Conservation (phyloP, 1,140 invertebrate species). For the Drosophila aff. region DNA sequence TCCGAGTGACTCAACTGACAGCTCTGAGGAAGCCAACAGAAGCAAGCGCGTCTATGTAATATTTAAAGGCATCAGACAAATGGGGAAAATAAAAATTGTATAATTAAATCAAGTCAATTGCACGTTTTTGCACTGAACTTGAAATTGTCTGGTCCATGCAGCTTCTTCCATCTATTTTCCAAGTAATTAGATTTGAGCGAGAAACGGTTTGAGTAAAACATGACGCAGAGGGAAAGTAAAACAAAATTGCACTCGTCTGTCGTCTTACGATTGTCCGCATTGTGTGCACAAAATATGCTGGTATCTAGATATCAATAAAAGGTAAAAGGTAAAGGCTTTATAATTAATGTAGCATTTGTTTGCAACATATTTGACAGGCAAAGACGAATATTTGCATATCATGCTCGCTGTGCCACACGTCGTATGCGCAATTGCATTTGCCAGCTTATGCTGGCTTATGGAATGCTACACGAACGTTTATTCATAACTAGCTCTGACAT, state of each 20-base stretch:
- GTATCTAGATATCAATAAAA: slow-evolving; percentile 10
- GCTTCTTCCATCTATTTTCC: slow-evolving; percentile 10
- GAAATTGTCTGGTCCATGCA: slow-evolving; percentile 44
- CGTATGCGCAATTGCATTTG: slow-evolving; percentile 34
- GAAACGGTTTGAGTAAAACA: slow-evolving; percentile 18
- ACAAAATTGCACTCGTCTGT: slow-evolving; percentile 31
- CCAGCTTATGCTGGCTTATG: slow-evolving; percentile 41
- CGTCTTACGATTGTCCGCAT: slow-evolving; percentile 3
- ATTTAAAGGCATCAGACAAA: slow-evolving; percentile 29
- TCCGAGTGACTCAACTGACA: slow-evolving; percentile 16
- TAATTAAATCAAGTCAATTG: slow-evolving; percentile 69
- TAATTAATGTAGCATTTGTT: slow-evolving; percentile 36
- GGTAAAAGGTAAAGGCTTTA: slow-evolving; percentile 15
- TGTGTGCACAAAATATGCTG: slow-evolving; percentile 5
- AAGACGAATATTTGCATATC: slow-evolving; percentile 31
- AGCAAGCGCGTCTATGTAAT: slow-evolving; percentile 21
- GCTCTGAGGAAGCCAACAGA: slow-evolving; percentile 12
- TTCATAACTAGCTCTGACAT: slow-evolving; percentile 21
- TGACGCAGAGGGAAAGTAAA: slow-evolving; percentile 17
- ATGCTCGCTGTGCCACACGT: slow-evolving; percentile 22
- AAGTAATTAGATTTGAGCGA: slow-evolving; percentile 44
- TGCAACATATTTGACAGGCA: slow-evolving; percentile 24
- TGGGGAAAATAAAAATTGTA: slow-evolving; percentile 37
- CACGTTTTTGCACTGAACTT: slow-evolving; percentile 56
- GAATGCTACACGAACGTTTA: slow-evolving; percentile 3